Conservation (phyloP, 2,113 vertebrate genomes). For the Thamnaconus septentrionalis region DNA sequence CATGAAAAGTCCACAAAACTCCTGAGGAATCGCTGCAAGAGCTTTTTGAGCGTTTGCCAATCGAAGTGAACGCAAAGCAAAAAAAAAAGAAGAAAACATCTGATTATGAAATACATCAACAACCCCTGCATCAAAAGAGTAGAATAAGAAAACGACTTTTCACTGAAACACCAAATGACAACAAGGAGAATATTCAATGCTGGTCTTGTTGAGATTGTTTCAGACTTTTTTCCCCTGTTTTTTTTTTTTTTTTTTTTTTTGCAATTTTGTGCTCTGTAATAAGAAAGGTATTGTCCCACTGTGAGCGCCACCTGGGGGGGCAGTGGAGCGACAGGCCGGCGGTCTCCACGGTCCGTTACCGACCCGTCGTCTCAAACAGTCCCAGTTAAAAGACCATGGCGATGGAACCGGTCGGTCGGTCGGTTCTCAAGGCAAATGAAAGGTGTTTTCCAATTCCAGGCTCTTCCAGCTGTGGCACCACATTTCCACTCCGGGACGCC, state of each 20-base stretch:
- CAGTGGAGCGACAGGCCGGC: too few species aligned
- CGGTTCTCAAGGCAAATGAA: constrained; percentile 66
- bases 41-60: constrained; percentile 73
- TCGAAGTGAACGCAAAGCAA: constrained; percentile 66
- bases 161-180: constrained; percentile 80
- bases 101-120: constrained; percentile 59
- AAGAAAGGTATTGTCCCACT: constrained; percentile 44
- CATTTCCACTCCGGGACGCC: neutral
- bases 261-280: constrained; percentile 76
- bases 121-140: constrained; percentile 64
- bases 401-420: constrained; percentile 65
- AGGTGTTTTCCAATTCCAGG: constrained; percentile 55
- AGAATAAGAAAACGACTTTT: constrained; percentile 52
- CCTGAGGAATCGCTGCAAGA: constrained; percentile 67
- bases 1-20: constrained; percentile 46
- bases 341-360: constrained; percentile 40
- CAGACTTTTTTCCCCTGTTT: constrained; percentile 37
- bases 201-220: constrained; percentile 65
- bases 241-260: constrained; percentile 19
- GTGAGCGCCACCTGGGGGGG: too few species aligned
- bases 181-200: constrained; percentile 71
- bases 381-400: constrained; percentile 71
- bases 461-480: constrained; percentile 24
- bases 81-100: constrained; percentile 64
- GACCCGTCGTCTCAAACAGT: constrained; percentile 60